Conservation (phyloP, 2,113 vertebrate species). For the Perca fluviatilis region DNA sequence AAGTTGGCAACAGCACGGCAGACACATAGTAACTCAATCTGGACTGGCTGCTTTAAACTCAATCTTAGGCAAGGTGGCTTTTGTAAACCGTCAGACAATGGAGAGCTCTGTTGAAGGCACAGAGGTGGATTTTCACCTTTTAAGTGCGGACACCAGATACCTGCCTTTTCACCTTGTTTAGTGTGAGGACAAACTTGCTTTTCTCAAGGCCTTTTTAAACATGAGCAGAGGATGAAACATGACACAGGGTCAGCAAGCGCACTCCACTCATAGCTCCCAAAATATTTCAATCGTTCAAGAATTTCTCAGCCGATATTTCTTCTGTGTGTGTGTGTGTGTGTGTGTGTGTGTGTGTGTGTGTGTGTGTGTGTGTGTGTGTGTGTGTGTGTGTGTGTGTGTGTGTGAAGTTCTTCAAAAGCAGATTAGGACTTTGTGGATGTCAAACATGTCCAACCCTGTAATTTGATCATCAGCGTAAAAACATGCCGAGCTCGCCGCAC, state of each 20-base stretch:
- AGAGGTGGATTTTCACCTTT: constrained; percentile 78
- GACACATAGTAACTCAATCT: constrained; percentile 80
- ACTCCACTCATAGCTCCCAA: constrained; percentile 8
- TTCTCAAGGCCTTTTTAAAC: constrained; percentile 64
- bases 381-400: background rate
- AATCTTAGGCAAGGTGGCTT: constrained; percentile 77
- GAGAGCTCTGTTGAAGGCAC: constrained; percentile 75
- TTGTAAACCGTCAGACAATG: constrained; percentile 78
- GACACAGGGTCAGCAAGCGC: constrained; percentile 46
- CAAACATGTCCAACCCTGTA: constrained; percentile 19
- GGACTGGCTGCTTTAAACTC: constrained; percentile 78
- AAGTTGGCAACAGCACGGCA: constrained; percentile 76
- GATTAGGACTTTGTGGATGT: constrained; percentile 39
- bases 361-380: background rate
- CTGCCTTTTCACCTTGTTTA: constrained; percentile 64
- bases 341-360: background rate
- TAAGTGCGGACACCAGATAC: constrained; percentile 79
- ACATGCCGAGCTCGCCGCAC: constrained; percentile 11
- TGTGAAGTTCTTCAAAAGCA: background rate
- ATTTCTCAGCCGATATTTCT: constrained; percentile 1
- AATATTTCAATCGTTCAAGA: constrained; percentile 5
- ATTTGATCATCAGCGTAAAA: constrained; percentile 30
- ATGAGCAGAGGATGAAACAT: constrained; percentile 50
- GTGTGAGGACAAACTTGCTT: constrained; percentile 69
- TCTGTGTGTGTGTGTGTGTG: background rate